Base-by-base conservation (phyloP, 2,797 vertebrate genomes). In the Orestias chungarensis region DNA sequence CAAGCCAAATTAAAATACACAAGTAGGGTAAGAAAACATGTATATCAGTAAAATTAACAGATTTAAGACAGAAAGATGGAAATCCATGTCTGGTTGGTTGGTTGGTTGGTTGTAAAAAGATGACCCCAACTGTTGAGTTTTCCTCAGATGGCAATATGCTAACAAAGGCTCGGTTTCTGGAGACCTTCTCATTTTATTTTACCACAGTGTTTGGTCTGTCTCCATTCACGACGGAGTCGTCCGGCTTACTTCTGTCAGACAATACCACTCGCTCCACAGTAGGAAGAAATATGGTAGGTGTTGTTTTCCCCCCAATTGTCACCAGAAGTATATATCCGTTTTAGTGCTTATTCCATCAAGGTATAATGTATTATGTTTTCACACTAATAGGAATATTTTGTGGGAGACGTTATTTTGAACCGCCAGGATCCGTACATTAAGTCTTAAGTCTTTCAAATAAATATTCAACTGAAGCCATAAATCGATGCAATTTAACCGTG, bases 41-140 rank as follows among this genome's bases (percentile, higher is more conserved):
- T 23, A 27, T 2, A 4, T 4, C 3, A 64, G 17, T 14, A 44
- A 23, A 66, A 38, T 29, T 49, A 59, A 82, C 76, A 70, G 4
- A 47, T 20, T 14, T 1, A 55, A 57, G 69, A 47, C 72, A 71
- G 65, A 84, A 72, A 86, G 78, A 80, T 81, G 76, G 68, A 78
- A 42, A 57, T 50, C 81, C 64, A 55, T 35, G 74, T 76, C 23
- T 71, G 50, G 57, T 79, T 31, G 35, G 35, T n/a, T n/a, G 10
- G n/a, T n/a, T 50, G 35, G 23, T 62, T 40, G 57, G 43, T 23
- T 12, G 44, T 62, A 62, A 40, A 62, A 62, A 62, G 20, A 40
- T 62, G 35, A 62, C 20, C 33, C 35, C 38, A 25, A 38, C 59
- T 1, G 11, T 25, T 40, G 20, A 12, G 59, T 62, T 62, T 62